phyloP scores from a whole-genome alignment of 2,888 invertebrate genomes.

The Nemotelus nigrinus region DNA sequence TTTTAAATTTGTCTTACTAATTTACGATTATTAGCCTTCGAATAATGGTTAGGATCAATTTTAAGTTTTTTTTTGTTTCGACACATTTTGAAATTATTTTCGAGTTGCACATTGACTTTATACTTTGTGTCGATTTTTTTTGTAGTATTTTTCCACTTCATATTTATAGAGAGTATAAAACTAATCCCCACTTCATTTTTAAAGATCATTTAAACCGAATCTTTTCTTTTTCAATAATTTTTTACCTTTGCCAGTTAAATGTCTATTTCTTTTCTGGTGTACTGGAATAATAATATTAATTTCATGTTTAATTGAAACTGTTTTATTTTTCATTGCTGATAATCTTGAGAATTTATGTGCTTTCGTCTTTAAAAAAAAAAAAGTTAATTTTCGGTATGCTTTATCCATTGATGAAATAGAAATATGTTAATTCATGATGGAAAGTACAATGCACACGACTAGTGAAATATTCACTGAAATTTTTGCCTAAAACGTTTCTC shows the following conservation, averaged over 20 bases:
- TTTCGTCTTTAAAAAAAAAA: neutral
- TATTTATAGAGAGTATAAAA: slow-evolving; percentile 52
- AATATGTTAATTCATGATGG: slow-evolving; percentile 20
- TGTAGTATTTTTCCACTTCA: neutral
- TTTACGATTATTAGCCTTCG: neutral
- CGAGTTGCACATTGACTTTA: slow-evolving; percentile 23
- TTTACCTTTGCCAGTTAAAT: too few species aligned
- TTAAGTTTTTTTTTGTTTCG: slow-evolving; percentile 42
- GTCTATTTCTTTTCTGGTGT: too few species aligned
- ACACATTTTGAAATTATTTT: slow-evolving; percentile 1
- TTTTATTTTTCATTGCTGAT: slow-evolving; percentile 40
- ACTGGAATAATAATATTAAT: neutral
- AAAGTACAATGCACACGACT: slow-evolving; percentile 9
- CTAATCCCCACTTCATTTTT: slow-evolving; percentile 49
- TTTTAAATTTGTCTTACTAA: neutral
- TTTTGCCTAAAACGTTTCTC: neutral
- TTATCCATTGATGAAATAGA: slow-evolving; percentile 7
- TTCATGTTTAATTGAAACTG: slow-evolving; percentile 36
- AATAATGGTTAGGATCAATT: slow-evolving; percentile 23
- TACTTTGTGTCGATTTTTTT: neutral
- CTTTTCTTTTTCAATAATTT: too few species aligned
- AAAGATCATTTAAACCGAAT: neutral
- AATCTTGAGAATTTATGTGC: slow-evolving; percentile 31
- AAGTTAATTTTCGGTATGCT: slow-evolving; percentile 20
- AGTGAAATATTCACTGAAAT: slow-evolving; percentile 27